Evolutionary conservation across 2,888 invertebrate species (phyloP).

Genomic region (Xanthia togata): DNA sequence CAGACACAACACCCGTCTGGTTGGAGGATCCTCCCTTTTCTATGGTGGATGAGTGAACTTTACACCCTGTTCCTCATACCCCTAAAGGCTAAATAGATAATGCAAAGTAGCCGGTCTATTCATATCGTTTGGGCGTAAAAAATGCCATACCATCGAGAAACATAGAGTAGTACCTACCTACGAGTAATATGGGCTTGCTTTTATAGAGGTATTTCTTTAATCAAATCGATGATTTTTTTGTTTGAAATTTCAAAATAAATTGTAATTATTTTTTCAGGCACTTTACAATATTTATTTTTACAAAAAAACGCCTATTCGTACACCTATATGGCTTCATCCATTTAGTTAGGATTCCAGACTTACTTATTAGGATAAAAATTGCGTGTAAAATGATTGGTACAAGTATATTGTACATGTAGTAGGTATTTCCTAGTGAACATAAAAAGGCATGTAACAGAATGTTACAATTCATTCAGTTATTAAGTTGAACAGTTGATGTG

Average conservation of each 20-base stretch:
- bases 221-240: not conserved
- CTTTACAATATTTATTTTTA: constrained; percentile 11
- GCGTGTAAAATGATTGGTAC: constrained; percentile 28
- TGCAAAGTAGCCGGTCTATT: not conserved
- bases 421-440: constrained; percentile 38
- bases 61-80: too few relatives aligned
- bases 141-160: not conserved
- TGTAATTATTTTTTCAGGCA: constrained; percentile 15
- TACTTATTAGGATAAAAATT: constrained; percentile 10
- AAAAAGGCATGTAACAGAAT: constrained; percentile 49
- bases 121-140: not conserved
- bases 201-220: not conserved
- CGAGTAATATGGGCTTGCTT: not conserved
- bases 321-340: not conserved
- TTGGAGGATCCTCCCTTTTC: too few relatives aligned
- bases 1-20: too few relatives aligned
- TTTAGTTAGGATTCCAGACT: constrained; percentile 22
- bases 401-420: too few relatives aligned
- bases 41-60: too few relatives aligned
- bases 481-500: constrained; percentile 47
- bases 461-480: constrained; percentile 55
- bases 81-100: not conserved
- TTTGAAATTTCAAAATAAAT: constrained; percentile 16
- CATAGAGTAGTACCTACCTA: not conserved
- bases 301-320: constrained; percentile 5